A percentile compares a stretch with the other conserved stretches of the same genome.
Evolutionary conservation across 2,888 invertebrate species (phyloP).

Genomic region (Trissolcus brochymenae): DNA sequence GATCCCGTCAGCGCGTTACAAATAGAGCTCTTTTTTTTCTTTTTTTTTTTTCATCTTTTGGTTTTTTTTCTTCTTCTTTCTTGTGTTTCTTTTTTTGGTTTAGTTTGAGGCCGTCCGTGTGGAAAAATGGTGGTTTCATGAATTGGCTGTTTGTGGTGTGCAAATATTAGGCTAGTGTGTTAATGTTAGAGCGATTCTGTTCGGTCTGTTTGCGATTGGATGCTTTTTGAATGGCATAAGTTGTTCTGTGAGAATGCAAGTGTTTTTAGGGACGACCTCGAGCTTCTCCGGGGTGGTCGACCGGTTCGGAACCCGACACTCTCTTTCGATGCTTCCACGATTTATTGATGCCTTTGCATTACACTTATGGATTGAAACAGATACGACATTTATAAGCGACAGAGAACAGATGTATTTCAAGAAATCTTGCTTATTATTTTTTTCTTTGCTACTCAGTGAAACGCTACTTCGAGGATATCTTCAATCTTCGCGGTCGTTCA

Average conservation of each 20-base stretch:
- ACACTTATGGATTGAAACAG: conserved; percentile 24
- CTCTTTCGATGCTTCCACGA: conserved; percentile 68
- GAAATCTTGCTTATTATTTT: conserved; percentile 47
- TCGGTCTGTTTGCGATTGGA: conserved; percentile 1
- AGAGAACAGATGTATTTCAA: conserved; percentile 47
- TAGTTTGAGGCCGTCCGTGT: conserved; percentile 48
- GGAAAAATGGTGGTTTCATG: background rate
- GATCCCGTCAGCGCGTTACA: conserved; percentile 67
- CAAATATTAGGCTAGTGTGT: background rate
- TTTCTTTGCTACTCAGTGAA: background rate
- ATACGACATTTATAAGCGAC: conserved; percentile 48
- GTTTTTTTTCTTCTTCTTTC: conserved; percentile 3
- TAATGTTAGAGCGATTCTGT: conserved; percentile 5
- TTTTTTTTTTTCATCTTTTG: conserved; percentile 1
- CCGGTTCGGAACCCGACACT: conserved; percentile 66
- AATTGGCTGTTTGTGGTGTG: background rate
- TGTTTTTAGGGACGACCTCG: conserved; percentile 48
- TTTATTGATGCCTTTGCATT: conserved; percentile 16
- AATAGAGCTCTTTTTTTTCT: conserved; percentile 44
- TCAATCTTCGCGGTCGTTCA: conserved; percentile 3
- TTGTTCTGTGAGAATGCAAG: conserved; percentile 21
- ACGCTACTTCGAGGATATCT: conserved; percentile 37
- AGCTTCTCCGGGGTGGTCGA: conserved; percentile 57
- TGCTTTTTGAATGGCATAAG: conserved; percentile 29
- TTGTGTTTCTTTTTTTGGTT: conserved; percentile 8